phyloP scores from a whole-genome alignment of 2,888 invertebrate species.

The Podotricha telesiphe region DNA sequence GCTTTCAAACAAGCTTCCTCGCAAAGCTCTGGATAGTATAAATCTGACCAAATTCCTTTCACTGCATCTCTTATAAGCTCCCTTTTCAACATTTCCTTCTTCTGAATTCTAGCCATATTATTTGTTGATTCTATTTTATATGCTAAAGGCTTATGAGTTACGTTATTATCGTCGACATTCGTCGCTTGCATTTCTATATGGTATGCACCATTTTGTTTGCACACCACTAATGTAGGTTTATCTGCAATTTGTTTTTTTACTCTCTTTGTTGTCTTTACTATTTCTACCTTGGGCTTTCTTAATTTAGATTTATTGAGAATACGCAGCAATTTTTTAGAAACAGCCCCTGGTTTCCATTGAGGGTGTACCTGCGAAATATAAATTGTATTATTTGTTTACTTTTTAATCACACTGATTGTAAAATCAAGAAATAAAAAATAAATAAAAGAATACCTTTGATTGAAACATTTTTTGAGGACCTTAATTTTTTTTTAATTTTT shows the following conservation, averaged over 20 bases:
- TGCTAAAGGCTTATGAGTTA: slow-evolving; percentile 58
- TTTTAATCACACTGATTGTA: background rate
- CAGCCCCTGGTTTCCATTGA: slow-evolving; percentile 75
- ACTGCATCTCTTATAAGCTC: slow-evolving; percentile 54
- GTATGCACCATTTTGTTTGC: slow-evolving; percentile 67
- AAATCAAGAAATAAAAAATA: background rate
- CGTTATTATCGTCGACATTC: slow-evolving; percentile 47
- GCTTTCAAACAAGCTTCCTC: slow-evolving; percentile 59
- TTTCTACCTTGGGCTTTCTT: slow-evolving; percentile 46
- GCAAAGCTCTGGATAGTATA: slow-evolving; percentile 62
- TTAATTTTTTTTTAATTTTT: background rate
- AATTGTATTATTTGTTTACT: background rate
- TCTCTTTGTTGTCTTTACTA: slow-evolving; percentile 53
- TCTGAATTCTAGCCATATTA: slow-evolving; percentile 57
- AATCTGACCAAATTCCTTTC: slow-evolving; percentile 57
- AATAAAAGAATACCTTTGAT: slow-evolving; percentile 10
- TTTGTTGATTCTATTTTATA: slow-evolving; percentile 63
- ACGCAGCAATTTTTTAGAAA: slow-evolving; percentile 64
- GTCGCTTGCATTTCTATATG: slow-evolving; percentile 64
- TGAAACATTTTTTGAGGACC: too few relatives aligned
- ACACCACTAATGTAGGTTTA: slow-evolving; percentile 65
- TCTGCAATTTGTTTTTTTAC: slow-evolving; percentile 57
- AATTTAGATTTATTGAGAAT: slow-evolving; percentile 62
- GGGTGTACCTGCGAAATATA: slow-evolving; percentile 55
- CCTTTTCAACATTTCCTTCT: slow-evolving; percentile 51